Base-by-base conservation (phyloP, 2,888 invertebrate species). In the Thymelicus lineola region DNA sequence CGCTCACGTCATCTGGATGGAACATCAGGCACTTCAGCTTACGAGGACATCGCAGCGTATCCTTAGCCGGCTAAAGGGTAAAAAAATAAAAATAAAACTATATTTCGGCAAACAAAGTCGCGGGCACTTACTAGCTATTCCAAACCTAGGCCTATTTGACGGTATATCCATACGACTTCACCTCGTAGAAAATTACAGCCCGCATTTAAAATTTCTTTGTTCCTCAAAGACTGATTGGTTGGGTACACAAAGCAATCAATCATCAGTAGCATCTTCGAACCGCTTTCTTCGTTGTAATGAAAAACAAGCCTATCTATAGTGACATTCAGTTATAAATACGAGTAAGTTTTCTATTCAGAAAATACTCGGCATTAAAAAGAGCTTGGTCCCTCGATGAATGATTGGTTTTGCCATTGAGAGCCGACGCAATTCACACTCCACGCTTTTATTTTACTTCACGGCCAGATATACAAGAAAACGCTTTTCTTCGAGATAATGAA, bases 341-440 rank as follows among this genome's bases (percentile, higher is more conserved):
- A 12, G 42, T 17, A 50, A 50, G 48, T 17, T 50, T 17, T 50
- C 48, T 50, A 50, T 50, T 50, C 48, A 50, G 12, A 50, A 42
- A 50, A 50, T 50, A 50, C 7, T 50, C 48, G 2, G 48, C 17
- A 17, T 50, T 50, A 50, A 50, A 17, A 15, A 50, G 15, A 50
- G 48, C 48, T 58, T 36, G 36, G n/a, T n/a, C 36, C 58, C 35
- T 55, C 36, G 58, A 58, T 6, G 36, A n/a, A 35, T 58, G 35
- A 58, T 58, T 58, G 58, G 36, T 58, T 58, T 58, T 14, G 15
- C 58, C 15, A 58, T 58, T 58, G 36, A 58, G 48, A 50, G 48
- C 15, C 48, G 17, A 17, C 48, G 48, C 17, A 15, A 50, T 50
- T 50, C 48, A 50, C 48, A 50, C 48, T 50, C 7, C 48, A 42